Evolutionary conservation across 2,113 vertebrate species (phyloP).

Genomic region (Aspiorhynchus laticeps): DNA sequence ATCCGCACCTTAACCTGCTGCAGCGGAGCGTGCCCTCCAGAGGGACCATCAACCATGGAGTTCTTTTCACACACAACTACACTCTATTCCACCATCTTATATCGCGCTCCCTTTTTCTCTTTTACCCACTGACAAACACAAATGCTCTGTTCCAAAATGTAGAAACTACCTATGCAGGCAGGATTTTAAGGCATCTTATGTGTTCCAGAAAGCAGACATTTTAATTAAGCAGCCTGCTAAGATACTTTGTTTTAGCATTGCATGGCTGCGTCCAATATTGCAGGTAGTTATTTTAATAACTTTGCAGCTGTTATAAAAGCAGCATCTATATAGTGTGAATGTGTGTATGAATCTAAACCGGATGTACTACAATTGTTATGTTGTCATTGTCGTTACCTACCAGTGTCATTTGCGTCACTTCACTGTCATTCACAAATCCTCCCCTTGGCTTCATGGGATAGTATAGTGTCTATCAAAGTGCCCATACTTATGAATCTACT

Average conservation of each 20-base stretch:
- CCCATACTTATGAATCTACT: too few relatives aligned
- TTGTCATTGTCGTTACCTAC: neutral
- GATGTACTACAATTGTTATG: neutral
- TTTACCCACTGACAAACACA: neutral
- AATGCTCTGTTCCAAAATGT: neutral
- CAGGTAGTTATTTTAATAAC: neutral
- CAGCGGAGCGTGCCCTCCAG: constrained; percentile 45
- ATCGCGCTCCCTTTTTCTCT: neutral
- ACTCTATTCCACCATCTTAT: constrained; percentile 5
- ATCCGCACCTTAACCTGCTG: constrained; percentile 52
- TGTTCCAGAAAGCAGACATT: neutral
- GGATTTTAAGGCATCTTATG: neutral
- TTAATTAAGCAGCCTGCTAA: neutral
- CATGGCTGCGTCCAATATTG: neutral
- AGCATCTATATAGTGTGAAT: too few relatives aligned
- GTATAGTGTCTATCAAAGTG: too few relatives aligned
- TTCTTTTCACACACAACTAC: constrained; percentile 39
- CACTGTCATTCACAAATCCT: neutral
- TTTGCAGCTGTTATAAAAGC: neutral
- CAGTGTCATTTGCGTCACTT: neutral
- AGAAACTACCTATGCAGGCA: neutral
- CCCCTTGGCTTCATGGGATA: too few relatives aligned
- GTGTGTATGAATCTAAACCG: neutral
- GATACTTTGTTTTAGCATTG: neutral
- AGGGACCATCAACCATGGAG: constrained; percentile 50